Base-by-base conservation (phyloP, 1,140 invertebrate species). In the Andrena cerasifolii region DNA sequence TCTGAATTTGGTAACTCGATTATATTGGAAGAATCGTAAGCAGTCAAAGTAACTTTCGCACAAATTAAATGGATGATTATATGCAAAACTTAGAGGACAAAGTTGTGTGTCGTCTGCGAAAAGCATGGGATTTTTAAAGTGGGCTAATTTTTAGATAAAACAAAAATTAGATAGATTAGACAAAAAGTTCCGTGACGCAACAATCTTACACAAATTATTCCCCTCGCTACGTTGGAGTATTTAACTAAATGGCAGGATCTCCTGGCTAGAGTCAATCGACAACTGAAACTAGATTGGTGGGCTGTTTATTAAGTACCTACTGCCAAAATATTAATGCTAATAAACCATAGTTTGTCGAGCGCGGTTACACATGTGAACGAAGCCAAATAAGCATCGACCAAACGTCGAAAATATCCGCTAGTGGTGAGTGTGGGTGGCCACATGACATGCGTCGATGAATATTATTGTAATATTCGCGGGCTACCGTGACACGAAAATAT, bases 231-330 rank as follows among this genome's bases (percentile, higher is more conserved):
- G n/a, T n/a, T n/a, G n/a, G n/a, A n/a, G n/a, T n/a, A n/a, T n/a
- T n/a, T n/a, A n/a, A n/a, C n/a, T 18, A 31, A 59, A 43, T 40
- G 36, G 8, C 14, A 8, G 40, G 53, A 71, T 71, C 16, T 24
- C 51, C 74, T 61, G 66, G 33, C 40, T 66, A 74, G 51, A 8
- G 18, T 28, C 33, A 7, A 62, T 45, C 18, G 8, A 26, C 59
- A 26, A 33, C 6, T 18, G 7, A 24, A 40, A 33, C n/a, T 75
- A 49, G 40, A 80, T 65, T 43, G 33, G 54, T 47, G 54, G 61
- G 73, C 66, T 72, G 62, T 71, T 77, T 49, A 72, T 78, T 45
- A 82, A 78, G 51, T 68, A 65, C n/a, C n/a, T n/a, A n/a, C 31
- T 45, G 5, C 5, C 26, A 21, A 65, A 70, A 78, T 62, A 72